Percentiles rank a stretch among this genome's conserved stretches.
Conservation (phyloP, 2,113 vertebrate genomes). For the Lampris megalopsis region DNA sequence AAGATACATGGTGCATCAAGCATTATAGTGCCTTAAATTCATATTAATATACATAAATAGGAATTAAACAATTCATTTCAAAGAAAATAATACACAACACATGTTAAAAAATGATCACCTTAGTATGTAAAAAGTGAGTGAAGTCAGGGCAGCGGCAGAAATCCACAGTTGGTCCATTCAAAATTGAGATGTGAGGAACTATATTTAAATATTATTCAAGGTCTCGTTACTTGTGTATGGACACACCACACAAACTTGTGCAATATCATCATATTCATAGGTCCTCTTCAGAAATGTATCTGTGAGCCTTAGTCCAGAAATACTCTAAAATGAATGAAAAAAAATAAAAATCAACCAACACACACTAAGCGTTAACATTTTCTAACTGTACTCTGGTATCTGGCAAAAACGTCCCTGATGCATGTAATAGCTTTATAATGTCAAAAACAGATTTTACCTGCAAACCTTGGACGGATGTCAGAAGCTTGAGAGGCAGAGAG, state of each 20-base stretch:
- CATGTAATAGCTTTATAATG: no score
- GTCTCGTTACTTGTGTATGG: constrained; percentile 85
- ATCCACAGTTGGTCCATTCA: constrained; percentile 77
- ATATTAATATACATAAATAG: constrained; percentile 73
- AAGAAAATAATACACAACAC: constrained; percentile 63
- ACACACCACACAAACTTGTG: constrained; percentile 96
- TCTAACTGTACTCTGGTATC: not conserved
- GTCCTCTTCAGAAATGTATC: constrained; percentile 98
- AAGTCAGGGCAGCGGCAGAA: constrained; percentile 42
- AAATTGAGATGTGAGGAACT: constrained; percentile 50
- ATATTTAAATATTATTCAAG: constrained; percentile 54
- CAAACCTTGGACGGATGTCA: constrained; percentile 94
- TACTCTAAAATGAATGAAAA: constrained; percentile 82
- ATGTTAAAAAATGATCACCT: constrained; percentile 67
- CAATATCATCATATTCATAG: constrained; percentile 97
- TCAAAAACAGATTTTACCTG: constrained; percentile 82
- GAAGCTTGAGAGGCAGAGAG: constrained; percentile 89
- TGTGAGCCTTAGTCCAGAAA: constrained; percentile 94
- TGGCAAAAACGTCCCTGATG: no score
- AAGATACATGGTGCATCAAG: constrained; percentile 37
- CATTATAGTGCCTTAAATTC: constrained; percentile 72
- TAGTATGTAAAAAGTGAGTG: constrained; percentile 53
- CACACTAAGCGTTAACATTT: not conserved
- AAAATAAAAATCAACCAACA: no score
- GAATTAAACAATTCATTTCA: constrained; percentile 62